Percentiles rank a stretch among this genome's conserved stretches.
Evolutionary conservation across 2,888 invertebrate species (phyloP).

Genomic region (Lobophora halterata): DNA sequence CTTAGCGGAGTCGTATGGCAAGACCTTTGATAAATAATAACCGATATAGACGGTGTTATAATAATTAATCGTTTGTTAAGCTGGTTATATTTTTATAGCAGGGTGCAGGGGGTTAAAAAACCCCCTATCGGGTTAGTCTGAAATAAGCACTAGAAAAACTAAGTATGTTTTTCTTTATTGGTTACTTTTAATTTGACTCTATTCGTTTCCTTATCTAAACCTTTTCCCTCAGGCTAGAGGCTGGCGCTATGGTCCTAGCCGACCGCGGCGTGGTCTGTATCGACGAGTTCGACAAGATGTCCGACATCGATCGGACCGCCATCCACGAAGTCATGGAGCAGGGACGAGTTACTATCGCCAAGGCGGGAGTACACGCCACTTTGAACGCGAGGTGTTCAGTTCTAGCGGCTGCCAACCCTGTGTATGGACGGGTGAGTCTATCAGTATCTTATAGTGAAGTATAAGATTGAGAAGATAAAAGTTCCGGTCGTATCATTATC

Average conservation of each 20-base stretch:
- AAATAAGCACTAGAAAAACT: too few relatives aligned
- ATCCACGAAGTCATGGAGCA: constrained; percentile 99
- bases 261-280: constrained; percentile 98
- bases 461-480: neutral
- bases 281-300: constrained; percentile 99
- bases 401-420: constrained; percentile 99
- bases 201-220: neutral
- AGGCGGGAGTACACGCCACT: constrained; percentile 99
- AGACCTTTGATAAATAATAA: too few relatives aligned
- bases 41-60: too few relatives aligned
- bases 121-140: too few relatives aligned
- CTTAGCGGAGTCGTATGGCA: too few relatives aligned
- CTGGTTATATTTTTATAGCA: too few relatives aligned
- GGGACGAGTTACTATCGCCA: constrained; percentile 97
- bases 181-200: too few relatives aligned
- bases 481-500: too few relatives aligned
- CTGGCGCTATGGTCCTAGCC: constrained; percentile 99
- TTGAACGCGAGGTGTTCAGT: constrained; percentile 99
- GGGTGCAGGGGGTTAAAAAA: too few relatives aligned
- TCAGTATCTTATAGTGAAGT: neutral
- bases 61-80: too few relatives aligned
- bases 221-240: constrained; percentile 85
- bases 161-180: too few relatives aligned
- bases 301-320: constrained; percentile 98
- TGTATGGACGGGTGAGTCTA: constrained; percentile 81